phyloP scores from a whole-genome alignment of 2,888 invertebrate species.

The Osmoderma eremita region DNA sequence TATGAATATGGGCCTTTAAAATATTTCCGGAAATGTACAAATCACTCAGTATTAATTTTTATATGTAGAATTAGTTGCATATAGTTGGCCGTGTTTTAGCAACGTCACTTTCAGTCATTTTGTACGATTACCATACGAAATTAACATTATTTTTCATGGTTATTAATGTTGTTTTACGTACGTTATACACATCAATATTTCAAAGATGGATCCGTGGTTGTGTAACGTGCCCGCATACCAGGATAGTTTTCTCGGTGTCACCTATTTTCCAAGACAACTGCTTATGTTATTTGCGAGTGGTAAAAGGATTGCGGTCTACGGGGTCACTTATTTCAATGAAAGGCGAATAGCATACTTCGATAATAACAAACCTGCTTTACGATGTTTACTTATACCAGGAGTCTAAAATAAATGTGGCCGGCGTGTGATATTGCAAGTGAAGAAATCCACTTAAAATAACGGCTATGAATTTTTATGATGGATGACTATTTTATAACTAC shows the following conservation, averaged over 20 bases:
- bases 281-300: background rate
- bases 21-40: too few relatives aligned
- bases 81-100: too few relatives aligned
- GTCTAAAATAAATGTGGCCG: background rate
- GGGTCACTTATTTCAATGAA: slow-evolving; percentile 1
- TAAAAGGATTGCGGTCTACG: slow-evolving; percentile 1
- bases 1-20: too few relatives aligned
- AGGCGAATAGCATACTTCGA: background rate
- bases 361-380: background rate
- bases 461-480: slow-evolving; percentile 1
- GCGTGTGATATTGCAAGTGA: background rate
- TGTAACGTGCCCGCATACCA: too few relatives aligned
- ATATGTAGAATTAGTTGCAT: too few relatives aligned
- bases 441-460: slow-evolving; percentile 8
- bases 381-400: background rate
- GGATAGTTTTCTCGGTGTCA: background rate
- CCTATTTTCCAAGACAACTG: slow-evolving; percentile 2
- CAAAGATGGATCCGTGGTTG: too few relatives aligned
- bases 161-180: too few relatives aligned
- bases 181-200: too few relatives aligned
- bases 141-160: too few relatives aligned
- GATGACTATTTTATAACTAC: slow-evolving; percentile 12
- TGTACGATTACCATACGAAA: too few relatives aligned
- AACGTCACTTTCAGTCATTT: too few relatives aligned
- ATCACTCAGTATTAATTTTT: too few relatives aligned